Evolutionary conservation across 2,888 invertebrate genomes (phyloP), one percentile per base, ranked within the genome.

Genomic region (Cyclophora punctaria): DNA sequence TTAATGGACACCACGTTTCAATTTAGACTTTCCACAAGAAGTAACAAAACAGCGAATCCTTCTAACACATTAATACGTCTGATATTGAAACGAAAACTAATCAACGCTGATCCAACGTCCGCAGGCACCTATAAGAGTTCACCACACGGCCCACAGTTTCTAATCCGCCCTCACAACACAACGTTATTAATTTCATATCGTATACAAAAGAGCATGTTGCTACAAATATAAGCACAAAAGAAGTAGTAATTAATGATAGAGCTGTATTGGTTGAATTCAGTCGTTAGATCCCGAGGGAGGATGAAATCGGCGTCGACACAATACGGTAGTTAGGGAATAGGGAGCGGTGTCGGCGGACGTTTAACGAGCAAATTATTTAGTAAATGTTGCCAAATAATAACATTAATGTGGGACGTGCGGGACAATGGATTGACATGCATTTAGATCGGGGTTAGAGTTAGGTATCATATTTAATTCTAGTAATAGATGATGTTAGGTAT

Each of bases 381-480:
- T 88, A 86, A 88, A 87, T 86, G 87, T 86, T 85, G 83, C 79
- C 84, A 87, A 87, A 86, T 88, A 86, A 87, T 86, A 84, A 86
- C 80, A 84, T 86, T 83, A 85, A 77, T 80, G 81, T 69, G 75
- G 74, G 71, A 59, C 5, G 4, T 37, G 37, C 4, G 37, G 20
- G 20, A 20, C 20, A 20, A 20, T 20, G 20, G 20, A 20, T 20
- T 20, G 20, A 20, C 20, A 20, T 20, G 20, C 20, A 20, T 20
- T 20, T 1, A 20, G 20, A 20, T 20, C 20, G 20, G 20, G 20
- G 20, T 20, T 20, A 20, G 20, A 20, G 20, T 20, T 20, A 20
- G 20, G 20, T 20, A 20, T 20, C 20, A 20, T 20, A 20, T 20
- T 20, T 20, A 20, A 20, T 20, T 20, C 20, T 20, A 20, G 20